Conservation (phyloP, 2,888 invertebrate species). For the Eupithecia centaureata region DNA sequence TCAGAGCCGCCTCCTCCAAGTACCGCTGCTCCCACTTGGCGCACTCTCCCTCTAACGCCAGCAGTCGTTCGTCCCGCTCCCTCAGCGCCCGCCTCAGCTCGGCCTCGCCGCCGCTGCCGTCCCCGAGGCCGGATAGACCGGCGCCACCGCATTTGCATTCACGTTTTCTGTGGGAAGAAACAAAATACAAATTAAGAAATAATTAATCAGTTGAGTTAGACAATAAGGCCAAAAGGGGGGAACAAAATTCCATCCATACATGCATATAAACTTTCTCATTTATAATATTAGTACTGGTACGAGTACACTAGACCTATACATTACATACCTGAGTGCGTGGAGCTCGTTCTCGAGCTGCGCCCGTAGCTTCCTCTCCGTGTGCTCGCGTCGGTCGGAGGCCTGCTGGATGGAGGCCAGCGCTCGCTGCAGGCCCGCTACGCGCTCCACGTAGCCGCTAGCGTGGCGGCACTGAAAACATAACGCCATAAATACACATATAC, state of each 20-base stretch:
- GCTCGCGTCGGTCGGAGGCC: conserved; percentile 93
- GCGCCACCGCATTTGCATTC: conserved; percentile 63
- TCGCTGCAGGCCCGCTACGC: conserved; percentile 92
- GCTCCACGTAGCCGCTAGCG: conserved; percentile 92
- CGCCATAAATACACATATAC: background rate
- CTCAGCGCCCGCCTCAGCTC: conserved; percentile 80
- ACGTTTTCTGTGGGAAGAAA: conserved; percentile 55
- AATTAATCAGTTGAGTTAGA: no score
- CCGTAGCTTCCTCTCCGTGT: conserved; percentile 92
- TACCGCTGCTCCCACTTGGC: conserved; percentile 94
- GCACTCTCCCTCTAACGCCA: conserved; percentile 89
- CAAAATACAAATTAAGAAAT: background rate
- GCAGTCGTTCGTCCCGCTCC: conserved; percentile 75
- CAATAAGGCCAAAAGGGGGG: no score
- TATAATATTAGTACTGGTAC: no score
- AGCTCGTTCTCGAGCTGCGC: conserved; percentile 94
- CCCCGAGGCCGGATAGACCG: conserved; percentile 54
- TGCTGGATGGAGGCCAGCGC: conserved; percentile 91
- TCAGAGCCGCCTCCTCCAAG: conserved; percentile 90
- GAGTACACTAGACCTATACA: no score
- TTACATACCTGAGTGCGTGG: conserved; percentile 82
- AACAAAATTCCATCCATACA: no score
- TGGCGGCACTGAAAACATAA: conserved; percentile 86
- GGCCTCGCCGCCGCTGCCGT: conserved; percentile 67
- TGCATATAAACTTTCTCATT: no score